Base-by-base conservation (phyloP, 2,888 invertebrate genomes). In the Podotricha telesiphe region DNA sequence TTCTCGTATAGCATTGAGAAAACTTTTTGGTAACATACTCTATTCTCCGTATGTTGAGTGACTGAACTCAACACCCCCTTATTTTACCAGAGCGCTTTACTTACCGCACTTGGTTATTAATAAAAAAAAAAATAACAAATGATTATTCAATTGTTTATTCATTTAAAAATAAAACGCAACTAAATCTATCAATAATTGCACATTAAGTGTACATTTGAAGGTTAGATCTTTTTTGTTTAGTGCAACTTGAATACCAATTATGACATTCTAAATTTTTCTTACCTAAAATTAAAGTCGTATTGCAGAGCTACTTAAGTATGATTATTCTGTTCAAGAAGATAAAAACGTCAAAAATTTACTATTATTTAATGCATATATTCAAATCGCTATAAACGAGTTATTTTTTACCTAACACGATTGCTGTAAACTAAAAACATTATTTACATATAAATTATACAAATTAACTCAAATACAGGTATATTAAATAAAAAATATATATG, bases 191-290 rank as follows among this genome's bases (percentile, higher is more conserved):
- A 61, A 61, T 34, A 56, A 65, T 65, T 45, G 20, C n/a, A 40
- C 3, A 6, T 20, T 48, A 48, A 58, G 22, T 17, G 40, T 17
- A 62, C 40, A 22, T 45, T 47, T 62, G 58, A 69, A 69, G 68
- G 71, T 68, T 22, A 59, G 28, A 2, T 28, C 6, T 28, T 55
- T 40, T 63, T 40, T 13, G 42, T 22, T 28, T 47, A 47, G 2
- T 37, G 48, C 40, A 40, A 65, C 17, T 47, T 65, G 70, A 70
- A 70, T 68, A 22, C 13, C 42, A 50, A 68, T 61, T 45, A 2
- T 42, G 4, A 13, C 13, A 1, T 42, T 42, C 8, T 37, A 37
- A n/a, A 28, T 28, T 28, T 28, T 28, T 28, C 6, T 7, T 8
- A 37, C 37, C 10, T 37, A 37, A 37, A 37, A 37, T 37, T 37